Conservation (phyloP, 2,888 invertebrate species). For the Acronicta psi region DNA sequence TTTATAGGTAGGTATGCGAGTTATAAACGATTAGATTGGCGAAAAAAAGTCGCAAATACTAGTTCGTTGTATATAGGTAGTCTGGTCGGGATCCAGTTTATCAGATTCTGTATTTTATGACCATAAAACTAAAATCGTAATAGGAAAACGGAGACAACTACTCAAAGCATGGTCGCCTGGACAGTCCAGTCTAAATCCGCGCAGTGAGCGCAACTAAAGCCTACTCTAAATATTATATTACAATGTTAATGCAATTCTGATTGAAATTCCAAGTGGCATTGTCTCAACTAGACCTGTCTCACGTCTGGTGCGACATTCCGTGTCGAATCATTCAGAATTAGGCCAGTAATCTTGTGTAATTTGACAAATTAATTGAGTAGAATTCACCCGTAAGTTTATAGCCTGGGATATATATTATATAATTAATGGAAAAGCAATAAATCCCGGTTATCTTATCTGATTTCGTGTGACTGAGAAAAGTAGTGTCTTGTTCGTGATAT, state of each 20-base stretch:
- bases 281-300: constrained; percentile 53
- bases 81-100: neutral
- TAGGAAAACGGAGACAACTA: constrained; percentile 23
- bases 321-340: constrained; percentile 56
- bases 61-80: too few species aligned
- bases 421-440: constrained; percentile 43
- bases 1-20: neutral
- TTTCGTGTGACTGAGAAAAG: constrained; percentile 40
- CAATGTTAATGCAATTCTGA: constrained; percentile 47
- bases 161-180: constrained; percentile 14
- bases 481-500: neutral
- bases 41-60: too few species aligned
- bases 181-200: constrained; percentile 9
- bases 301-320: constrained; percentile 62
- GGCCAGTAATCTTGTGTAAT: constrained; percentile 56
- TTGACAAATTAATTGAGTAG: constrained; percentile 66
- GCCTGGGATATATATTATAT: constrained; percentile 20
- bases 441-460: constrained; percentile 40
- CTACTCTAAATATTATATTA: constrained; percentile 39
- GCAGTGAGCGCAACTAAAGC: constrained; percentile 20
- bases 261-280: constrained; percentile 58
- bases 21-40: too few species aligned
- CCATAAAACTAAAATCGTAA: constrained; percentile 25
- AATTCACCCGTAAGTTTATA: constrained; percentile 39
- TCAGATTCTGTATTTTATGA: constrained; percentile 9